Evolutionary conservation across 1,140 invertebrate genomes (phyloP), one percentile per base, ranked within the genome.

Genomic region (Cydia pomonella): DNA sequence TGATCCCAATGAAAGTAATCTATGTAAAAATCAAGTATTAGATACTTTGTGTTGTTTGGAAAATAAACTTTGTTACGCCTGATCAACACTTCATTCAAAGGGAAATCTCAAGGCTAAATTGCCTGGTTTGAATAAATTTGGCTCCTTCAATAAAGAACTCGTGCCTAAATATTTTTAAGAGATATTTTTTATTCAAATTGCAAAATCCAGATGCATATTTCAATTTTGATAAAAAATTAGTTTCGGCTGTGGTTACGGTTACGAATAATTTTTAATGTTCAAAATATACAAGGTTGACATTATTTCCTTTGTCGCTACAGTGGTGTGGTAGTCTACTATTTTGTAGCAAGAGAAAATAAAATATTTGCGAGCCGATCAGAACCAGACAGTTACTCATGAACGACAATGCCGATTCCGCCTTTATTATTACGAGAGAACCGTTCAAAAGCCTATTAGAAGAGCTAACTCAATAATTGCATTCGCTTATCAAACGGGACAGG

Each of bases 41-140:
- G 27, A 6, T 29, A 38, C 33, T 69, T 69, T 38, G 41, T 38
- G 33, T 69, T 69, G 64, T 69, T 18, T 13, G 64, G 27, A 69
- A 69, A 69, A 69, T 69, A 69, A 69, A 69, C 33, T 69, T 69
- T 33, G 64, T 69, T 69, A 69, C 64, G 29, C 41, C 64, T 69
- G 64, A 69, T 69, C 64, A 69, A 69, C 64, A 69, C 64, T 69
- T 69, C 64, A 69, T 69, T 69, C 64, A 69, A 69, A 69, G 33
- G 64, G 16, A 69, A 69, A 66, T 33, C 64, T 69, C 64, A 69
- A 69, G 64, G 64, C 64, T 69, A 69, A 69, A 69, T 69, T 41
- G 64, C 29, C 64, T 33, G 64, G 64, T 69, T 69, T 69, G 64
- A 69, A 69, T 69, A 69, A 69, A 69, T 69, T 69, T 69, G 64